Evolutionary conservation across 2,113 vertebrate genomes (phyloP).

Genomic region (Arenaria interpres): DNA sequence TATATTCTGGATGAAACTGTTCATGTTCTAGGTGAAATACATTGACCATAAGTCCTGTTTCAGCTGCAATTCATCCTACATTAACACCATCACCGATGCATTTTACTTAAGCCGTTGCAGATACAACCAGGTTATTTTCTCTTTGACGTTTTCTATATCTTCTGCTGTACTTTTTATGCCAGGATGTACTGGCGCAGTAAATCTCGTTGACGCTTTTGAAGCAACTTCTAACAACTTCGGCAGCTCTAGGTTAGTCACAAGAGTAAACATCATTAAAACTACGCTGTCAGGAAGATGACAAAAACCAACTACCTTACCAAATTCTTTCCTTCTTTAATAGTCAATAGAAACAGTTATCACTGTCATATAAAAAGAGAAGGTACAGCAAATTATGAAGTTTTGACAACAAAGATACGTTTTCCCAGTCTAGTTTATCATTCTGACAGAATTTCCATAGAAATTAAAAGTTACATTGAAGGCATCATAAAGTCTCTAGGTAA

Average conservation of each 20-base stretch:
- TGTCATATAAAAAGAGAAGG: neutral
- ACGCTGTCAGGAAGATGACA: neutral
- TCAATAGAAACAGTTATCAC: neutral
- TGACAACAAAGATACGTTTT: neutral
- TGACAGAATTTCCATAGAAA: neutral
- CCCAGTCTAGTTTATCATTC: neutral
- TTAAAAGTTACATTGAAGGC: neutral
- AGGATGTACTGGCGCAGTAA: neutral
- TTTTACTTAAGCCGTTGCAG: neutral
- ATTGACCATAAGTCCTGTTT: neutral
- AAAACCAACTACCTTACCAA: neutral
- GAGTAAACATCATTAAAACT: conserved; percentile 10
- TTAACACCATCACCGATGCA: neutral
- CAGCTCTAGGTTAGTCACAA: neutral
- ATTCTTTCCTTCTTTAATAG: neutral
- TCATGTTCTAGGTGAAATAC: neutral
- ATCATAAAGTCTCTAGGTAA: neutral
- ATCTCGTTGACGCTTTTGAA: neutral
- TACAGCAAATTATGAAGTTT: neutral
- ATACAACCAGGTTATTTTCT: neutral
- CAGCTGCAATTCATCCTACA: neutral
- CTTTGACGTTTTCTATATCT: neutral
- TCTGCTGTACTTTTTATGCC: neutral
- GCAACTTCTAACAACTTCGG: neutral
- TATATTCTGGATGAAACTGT: neutral